A percentile compares a stretch with the other conserved stretches of the same genome.
phyloP scores from a whole-genome alignment of 2,113 vertebrate genomes.

The Leptosomus discolor region DNA sequence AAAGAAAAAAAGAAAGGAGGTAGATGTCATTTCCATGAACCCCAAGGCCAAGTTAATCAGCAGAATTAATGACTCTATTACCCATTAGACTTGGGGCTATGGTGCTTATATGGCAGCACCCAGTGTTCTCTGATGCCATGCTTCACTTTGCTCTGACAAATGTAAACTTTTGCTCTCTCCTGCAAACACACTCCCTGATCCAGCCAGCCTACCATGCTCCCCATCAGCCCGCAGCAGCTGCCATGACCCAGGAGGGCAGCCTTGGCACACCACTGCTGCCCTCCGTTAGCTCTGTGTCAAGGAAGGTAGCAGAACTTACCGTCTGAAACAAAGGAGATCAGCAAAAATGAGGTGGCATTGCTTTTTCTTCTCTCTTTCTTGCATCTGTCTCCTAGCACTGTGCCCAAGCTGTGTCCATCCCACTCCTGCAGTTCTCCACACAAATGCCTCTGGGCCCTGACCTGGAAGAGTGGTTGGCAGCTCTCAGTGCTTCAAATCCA shows the following conservation, averaged over 20 bases:
- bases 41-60: conserved; percentile 84
- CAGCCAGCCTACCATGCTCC: not conserved
- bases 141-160: conserved; percentile 53
- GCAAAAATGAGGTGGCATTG: not conserved
- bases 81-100: conserved; percentile 70
- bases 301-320: not conserved
- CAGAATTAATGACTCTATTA: conserved; percentile 84
- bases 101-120: conserved; percentile 35
- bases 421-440: fast-evolving
- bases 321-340: not conserved
- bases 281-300: not conserved
- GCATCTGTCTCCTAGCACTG: fast-evolving
- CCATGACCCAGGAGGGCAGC: not conserved
- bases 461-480: not conserved
- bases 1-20: conserved; percentile 32
- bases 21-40: conserved; percentile 76
- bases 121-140: not conserved
- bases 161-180: conserved; percentile 54
- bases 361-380: not conserved
- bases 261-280: fast-evolving
- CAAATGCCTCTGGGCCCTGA: not conserved
- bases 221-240: not conserved
- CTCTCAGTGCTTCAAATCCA: not conserved
- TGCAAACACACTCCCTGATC: not conserved
- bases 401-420: not conserved